Evolutionary conservation across 2,113 vertebrate species (phyloP).

Genomic region (Malurus alboscapulatus): DNA sequence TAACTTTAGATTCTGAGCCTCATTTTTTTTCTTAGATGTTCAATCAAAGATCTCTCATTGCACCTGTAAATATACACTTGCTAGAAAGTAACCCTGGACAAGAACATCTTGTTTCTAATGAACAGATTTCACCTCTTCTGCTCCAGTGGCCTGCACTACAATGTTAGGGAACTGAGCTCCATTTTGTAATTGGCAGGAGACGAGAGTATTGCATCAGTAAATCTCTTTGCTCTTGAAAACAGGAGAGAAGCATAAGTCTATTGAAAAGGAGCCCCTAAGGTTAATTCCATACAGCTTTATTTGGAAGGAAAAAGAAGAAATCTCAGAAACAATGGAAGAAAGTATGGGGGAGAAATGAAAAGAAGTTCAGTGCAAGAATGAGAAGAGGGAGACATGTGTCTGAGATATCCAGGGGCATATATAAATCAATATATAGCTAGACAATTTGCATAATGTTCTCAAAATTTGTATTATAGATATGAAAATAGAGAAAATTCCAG

Average conservation of each 20-base stretch:
- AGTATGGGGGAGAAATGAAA: neutral
- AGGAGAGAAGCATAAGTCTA: neutral
- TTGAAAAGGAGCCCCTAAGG: neutral
- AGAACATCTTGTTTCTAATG: neutral
- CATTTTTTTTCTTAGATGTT: neutral
- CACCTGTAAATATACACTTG: neutral
- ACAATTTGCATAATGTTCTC: neutral
- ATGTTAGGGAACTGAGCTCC: neutral
- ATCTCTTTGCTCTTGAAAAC: neutral
- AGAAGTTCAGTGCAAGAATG: neutral
- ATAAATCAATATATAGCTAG: neutral
- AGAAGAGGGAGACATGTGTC: neutral
- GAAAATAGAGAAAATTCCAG: neutral
- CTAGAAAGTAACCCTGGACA: neutral
- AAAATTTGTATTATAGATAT: neutral
- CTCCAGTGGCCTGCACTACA: neutral
- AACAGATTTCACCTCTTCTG: neutral
- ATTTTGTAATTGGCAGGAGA: neutral
- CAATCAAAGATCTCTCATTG: neutral
- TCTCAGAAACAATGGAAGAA: neutral
- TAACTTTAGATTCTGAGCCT: neutral
- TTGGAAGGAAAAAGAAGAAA: neutral
- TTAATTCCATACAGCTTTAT: neutral
- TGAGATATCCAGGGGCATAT: neutral
- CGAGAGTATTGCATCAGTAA: neutral